These are phyloP conservation scores for Drosophila repletoides DNA, from an alignment of 1,140 invertebrate genomes.

Conservation along the genomic window DNA sequence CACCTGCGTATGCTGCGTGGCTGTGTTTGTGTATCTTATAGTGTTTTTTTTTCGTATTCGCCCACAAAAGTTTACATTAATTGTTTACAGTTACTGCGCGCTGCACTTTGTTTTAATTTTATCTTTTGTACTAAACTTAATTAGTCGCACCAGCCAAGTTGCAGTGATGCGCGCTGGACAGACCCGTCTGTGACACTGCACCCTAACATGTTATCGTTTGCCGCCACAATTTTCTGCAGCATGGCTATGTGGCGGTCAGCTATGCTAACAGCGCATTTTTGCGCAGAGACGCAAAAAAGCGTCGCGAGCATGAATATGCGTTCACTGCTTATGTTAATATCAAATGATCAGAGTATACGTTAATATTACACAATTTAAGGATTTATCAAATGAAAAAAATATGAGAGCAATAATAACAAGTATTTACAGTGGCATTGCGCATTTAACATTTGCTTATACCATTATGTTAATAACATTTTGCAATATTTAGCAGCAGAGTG, in stretches of 20 bases:
- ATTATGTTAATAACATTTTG: too few relatives aligned
- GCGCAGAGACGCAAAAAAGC: too few relatives aligned
- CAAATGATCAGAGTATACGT: too few relatives aligned
- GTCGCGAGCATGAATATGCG: too few relatives aligned
- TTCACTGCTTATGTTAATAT: too few relatives aligned
- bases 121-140: constrained; percentile 41
- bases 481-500: too few relatives aligned
- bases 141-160: constrained; percentile 34
- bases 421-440: neutral
- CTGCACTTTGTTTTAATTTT: constrained; percentile 24
- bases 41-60: neutral
- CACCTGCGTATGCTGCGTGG: constrained; percentile 29
- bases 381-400: too few relatives aligned
- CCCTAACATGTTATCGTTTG: neutral
- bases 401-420: too few relatives aligned
- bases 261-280: too few relatives aligned
- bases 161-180: constrained; percentile 25
- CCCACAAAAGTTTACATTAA: constrained; percentile 22
- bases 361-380: too few relatives aligned
- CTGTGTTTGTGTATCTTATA: constrained; percentile 19
- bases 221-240: neutral
- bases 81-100: constrained; percentile 13
- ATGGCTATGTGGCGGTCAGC: neutral
- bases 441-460: neutral
- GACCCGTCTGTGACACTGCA: constrained; percentile 5